Base-by-base conservation (phyloP, 2,888 invertebrate genomes). In the Tenthredo notha region DNA sequence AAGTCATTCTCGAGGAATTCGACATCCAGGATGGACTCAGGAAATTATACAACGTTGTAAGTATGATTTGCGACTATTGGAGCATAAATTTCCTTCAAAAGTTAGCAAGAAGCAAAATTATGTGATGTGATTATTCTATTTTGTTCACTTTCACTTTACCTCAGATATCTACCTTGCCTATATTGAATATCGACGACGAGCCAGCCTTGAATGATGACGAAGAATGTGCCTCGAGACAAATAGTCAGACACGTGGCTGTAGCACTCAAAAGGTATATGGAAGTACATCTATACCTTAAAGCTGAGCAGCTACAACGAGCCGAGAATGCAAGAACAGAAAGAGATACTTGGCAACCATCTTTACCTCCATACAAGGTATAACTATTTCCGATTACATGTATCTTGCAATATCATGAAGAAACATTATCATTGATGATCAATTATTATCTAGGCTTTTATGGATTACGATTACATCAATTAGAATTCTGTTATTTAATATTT, bases 21-120 rank as follows among this genome's bases (percentile, higher is more conserved):
- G 99, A 99, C 93, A 95, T 94, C n/a, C 96, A 98, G 94, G 99
- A 99, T 93, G 99, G 99, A 0, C 95, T 99, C 5, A 94, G 99
- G 18, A 98, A 98, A 92, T 94, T 99, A 1, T 98, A 98, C 94
- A 99, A 99, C 95, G 98, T 99, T 91, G 97, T 98, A 92, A 95
- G 89, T 92, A 93, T 65, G 9, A 40, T 33, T 54, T 15, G 15
- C n/a, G 6, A 80, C 7, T 75, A 25, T 25, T 7, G 25, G 7
- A 21, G 10, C 21, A 15, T 4, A 54, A 54, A 33, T 47, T 78
- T 78, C 4, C 5, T 43, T 21, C 9, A 77, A 33, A 18, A 25
- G 9, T 25, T 54, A 2, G 12, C n/a, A 33, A 47, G 15, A 25
- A 47, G 5, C 5, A 12, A 12, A 47, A 43, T 25, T 47, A 29